phyloP scores from a whole-genome alignment of 2,113 vertebrate species.

The Corythornis cristatus region DNA sequence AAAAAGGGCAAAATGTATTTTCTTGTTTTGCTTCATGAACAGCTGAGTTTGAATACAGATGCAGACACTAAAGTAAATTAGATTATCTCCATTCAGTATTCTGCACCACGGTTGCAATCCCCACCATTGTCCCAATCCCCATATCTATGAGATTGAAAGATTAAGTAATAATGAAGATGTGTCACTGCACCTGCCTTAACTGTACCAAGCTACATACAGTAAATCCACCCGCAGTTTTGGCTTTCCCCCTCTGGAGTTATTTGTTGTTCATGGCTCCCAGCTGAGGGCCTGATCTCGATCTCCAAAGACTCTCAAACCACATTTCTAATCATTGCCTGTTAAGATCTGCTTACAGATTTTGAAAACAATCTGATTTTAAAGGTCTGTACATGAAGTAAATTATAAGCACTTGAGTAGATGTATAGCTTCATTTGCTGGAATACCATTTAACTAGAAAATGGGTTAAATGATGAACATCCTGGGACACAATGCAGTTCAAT shows the following conservation, averaged over 20 bases:
- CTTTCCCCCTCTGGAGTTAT: not conserved
- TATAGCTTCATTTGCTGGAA: not conserved
- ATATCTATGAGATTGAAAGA: conserved; percentile 40
- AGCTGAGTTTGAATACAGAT: conserved; percentile 58
- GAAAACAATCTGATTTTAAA: conserved; percentile 29
- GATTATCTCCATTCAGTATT: conserved; percentile 52
- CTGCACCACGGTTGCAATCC: conserved; percentile 30
- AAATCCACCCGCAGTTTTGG: not conserved
- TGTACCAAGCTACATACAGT: not conserved
- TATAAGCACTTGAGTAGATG: not conserved
- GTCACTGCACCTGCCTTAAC: conserved; percentile 57
- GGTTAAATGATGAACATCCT: not conserved
- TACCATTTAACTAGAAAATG: not conserved
- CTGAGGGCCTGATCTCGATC: not conserved
- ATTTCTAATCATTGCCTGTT: not conserved
- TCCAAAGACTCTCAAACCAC: not conserved
- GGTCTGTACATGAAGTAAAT: not conserved
- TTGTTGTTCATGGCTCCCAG: conserved; percentile 1
- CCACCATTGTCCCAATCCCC: conserved; percentile 29
- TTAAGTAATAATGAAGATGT: conserved; percentile 66
- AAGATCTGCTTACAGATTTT: conserved; percentile 1
- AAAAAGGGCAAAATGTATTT: conserved; percentile 30
- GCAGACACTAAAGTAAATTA: conserved; percentile 47
- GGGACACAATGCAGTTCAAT: not conserved
- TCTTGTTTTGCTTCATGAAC: conserved; percentile 31